These are phyloP conservation scores for Butorides virescens DNA, from an alignment of 2,113 vertebrate species.

Conservation along the genomic window DNA sequence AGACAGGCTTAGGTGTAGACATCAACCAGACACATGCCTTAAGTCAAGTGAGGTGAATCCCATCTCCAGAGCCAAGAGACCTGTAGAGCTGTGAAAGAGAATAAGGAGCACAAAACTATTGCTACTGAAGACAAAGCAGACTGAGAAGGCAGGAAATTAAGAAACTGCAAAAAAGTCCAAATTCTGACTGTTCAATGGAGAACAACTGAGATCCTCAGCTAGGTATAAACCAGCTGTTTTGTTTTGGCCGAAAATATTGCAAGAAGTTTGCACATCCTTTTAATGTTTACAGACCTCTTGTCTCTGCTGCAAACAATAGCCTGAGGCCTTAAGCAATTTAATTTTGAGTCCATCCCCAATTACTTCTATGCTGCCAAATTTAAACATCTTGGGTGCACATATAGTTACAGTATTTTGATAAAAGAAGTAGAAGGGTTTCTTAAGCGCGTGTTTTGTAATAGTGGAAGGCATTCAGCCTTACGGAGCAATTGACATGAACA, in stretches of 20 bases:
- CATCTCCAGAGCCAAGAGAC: background rate
- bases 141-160: background rate
- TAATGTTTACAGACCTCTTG: background rate
- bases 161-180: background rate
- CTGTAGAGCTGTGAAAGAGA: background rate
- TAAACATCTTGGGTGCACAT: background rate
- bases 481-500: background rate
- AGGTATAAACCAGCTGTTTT: background rate
- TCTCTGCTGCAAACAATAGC: background rate
- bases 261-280: background rate
- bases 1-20: background rate
- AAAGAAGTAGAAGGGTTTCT: background rate
- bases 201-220: background rate
- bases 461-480: background rate
- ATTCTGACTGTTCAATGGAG: background rate
- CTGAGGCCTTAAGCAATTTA: background rate
- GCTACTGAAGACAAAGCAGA: background rate
- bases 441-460: background rate
- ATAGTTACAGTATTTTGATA: background rate
- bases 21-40: background rate
- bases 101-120: background rate
- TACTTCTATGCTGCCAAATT: background rate
- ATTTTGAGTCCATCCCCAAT: background rate
- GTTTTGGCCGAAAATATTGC: background rate
- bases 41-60: background rate